These are phyloP conservation scores for Cheirogaleus medius DNA, from an alignment of 2,113 vertebrate species.

Conservation along the genomic window DNA sequence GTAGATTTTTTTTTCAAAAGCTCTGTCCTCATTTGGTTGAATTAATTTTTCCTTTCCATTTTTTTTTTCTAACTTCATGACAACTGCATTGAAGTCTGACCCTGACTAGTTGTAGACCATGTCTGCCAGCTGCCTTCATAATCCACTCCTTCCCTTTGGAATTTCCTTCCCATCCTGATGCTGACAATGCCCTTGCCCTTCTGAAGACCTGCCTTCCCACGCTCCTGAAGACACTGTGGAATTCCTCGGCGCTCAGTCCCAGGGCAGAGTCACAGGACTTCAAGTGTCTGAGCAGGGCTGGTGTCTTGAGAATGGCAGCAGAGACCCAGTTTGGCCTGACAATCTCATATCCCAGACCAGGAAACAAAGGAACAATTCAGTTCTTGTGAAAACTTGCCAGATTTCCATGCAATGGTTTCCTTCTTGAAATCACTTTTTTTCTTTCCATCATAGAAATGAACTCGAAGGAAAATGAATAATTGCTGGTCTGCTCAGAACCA, in stretches of 20 bases:
- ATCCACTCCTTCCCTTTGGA: not conserved
- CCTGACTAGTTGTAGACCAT: not conserved
- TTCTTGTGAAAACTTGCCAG: constrained; percentile 13
- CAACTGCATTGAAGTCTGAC: not conserved
- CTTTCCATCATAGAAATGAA: constrained; percentile 35
- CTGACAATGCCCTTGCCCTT: too few relatives aligned
- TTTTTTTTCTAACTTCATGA: not conserved
- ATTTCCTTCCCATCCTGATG: not conserved
- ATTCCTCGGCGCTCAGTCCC: not conserved
- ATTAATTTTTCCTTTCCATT: not conserved
- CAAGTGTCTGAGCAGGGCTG: not conserved
- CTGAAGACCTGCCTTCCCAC: not conserved
- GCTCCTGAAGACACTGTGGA: not conserved
- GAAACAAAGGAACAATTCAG: constrained; percentile 61
- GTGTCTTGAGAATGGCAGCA: not conserved
- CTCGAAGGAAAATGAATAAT: constrained; percentile 80
- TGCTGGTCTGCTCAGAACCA: constrained; percentile 63
- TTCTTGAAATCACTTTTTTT: not conserved
- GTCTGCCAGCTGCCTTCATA: not conserved
- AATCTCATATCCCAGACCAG: not conserved
- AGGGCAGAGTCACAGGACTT: not conserved
- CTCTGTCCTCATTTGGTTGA: not conserved
- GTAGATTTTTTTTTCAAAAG: not conserved
- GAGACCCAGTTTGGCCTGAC: not conserved
- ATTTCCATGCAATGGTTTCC: constrained; percentile 27